phyloP scores from a whole-genome alignment of 2,113 vertebrate genomes.

The Phyllostomus discolor region DNA sequence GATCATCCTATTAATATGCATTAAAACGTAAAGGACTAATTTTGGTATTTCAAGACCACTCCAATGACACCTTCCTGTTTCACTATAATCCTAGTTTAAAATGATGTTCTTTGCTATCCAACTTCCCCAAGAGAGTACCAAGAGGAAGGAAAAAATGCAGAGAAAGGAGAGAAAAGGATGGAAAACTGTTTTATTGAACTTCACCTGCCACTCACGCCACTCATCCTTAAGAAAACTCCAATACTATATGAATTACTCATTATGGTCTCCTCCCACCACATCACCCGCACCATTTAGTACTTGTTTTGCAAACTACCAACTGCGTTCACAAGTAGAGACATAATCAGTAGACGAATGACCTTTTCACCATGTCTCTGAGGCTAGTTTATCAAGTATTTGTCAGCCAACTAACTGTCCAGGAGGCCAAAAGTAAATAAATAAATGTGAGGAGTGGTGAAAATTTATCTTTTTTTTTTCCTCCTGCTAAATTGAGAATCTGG shows the following conservation, averaged over 20 bases:
- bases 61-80: neutral
- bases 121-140: neutral
- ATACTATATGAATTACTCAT: neutral
- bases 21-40: conserved; percentile 73
- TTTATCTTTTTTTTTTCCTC: neutral
- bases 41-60: conserved; percentile 64
- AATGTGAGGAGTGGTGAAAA: neutral
- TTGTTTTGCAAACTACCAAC: conserved; percentile 36
- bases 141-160: neutral
- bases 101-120: neutral
- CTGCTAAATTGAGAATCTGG: neutral
- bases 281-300: neutral
- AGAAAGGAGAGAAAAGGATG: conserved; percentile 22
- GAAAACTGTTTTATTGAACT: conserved; percentile 38
- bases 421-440: neutral
- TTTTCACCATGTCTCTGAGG: neutral
- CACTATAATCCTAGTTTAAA: neutral
- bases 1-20: conserved; percentile 54
- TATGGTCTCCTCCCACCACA: neutral
- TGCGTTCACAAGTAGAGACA: neutral
- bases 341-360: neutral
- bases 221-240: neutral
- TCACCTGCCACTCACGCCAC: neutral
- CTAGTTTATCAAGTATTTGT: conserved; percentile 22
- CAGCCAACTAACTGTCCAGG: neutral